phyloP scores from a whole-genome alignment of 2,888 invertebrate species.

The Cylindroiulus punctatus region DNA sequence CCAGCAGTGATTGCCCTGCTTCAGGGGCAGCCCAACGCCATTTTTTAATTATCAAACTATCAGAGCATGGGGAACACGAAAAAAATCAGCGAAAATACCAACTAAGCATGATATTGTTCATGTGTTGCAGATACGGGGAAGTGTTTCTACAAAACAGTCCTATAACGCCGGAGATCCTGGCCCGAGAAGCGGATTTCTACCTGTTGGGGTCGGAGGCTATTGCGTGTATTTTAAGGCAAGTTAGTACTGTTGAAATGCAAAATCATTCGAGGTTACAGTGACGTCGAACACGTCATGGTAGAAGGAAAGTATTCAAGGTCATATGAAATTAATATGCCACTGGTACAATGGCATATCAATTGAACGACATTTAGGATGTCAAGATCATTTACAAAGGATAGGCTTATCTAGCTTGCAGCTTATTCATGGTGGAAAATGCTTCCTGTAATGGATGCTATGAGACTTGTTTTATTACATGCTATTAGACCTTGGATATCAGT shows the following conservation, averaged over 20 bases:
- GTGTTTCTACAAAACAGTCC: conserved; percentile 41
- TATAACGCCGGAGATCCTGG: conserved; percentile 54
- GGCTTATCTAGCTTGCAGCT: no score
- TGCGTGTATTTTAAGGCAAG: conserved; percentile 38
- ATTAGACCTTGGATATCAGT: no score
- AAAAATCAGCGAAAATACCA: neutral
- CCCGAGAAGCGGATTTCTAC: conserved; percentile 57
- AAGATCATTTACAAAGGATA: no score
- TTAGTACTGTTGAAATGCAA: neutral
- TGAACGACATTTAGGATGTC: no score
- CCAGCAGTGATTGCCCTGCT: neutral
- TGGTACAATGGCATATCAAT: no score
- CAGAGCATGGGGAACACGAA: neutral
- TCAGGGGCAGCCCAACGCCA: neutral
- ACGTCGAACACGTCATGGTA: no score
- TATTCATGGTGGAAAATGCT: no score
- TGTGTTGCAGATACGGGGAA: conserved; percentile 56
- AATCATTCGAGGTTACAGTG: neutral
- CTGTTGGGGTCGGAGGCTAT: conserved; percentile 51
- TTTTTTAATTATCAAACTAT: neutral
- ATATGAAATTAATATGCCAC: no score
- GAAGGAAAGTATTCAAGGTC: no score
- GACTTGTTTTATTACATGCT: no score
- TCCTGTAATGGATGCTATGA: no score
- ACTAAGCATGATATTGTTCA: no score